Base-by-base conservation (phyloP, 2,113 vertebrate genomes). In the Brienomyrus brachyistius region DNA sequence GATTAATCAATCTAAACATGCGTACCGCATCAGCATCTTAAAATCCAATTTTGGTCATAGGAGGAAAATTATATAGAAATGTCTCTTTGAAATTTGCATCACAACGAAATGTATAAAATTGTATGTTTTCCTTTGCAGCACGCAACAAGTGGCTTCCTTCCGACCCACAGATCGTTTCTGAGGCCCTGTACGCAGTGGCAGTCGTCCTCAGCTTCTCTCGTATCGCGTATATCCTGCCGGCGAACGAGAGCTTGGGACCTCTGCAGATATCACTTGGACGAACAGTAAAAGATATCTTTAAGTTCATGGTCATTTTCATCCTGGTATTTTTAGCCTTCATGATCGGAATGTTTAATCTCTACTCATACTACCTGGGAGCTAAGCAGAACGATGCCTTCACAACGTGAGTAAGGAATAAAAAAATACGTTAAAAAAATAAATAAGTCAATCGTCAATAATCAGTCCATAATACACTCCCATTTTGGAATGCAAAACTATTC, bases 241-340 rank as follows among this genome's bases (percentile, higher is more conserved):
- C 98, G 88, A 99, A 99, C 9, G 98, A 99, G 94, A 99, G 98
- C 93, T 98, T 99, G 27, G 98, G 98, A 1, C 98, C 98, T 0
- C 96, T 99, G 90, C 98, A 99, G 94, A 99, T 99, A 94, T 99
- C 98, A 1, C 96, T 99, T 21, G 98, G 98, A 85, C 96, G 98
- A 90, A 99, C 98, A 0, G 98, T 99, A 3, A 99, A 99, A 92
- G 98, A 99, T 92, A 99, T 99, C 94, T 98, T 99, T 93, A 99
- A 99, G 92, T 99, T 99, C 93, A 99, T 99, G 98, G 98, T 99
- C 93, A 99, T 99, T 95, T 99, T 99, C 94, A 97, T 99, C 93
- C 95, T 99, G 95, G 98, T 99, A 87, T 99, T 99, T 91, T 95
- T 99, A 94, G 98, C 98, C 47, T 99, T 99, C 94, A 99, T 99